Conservation (phyloP, 1,140 invertebrate species). For the Ganaspis sp. region DNA sequence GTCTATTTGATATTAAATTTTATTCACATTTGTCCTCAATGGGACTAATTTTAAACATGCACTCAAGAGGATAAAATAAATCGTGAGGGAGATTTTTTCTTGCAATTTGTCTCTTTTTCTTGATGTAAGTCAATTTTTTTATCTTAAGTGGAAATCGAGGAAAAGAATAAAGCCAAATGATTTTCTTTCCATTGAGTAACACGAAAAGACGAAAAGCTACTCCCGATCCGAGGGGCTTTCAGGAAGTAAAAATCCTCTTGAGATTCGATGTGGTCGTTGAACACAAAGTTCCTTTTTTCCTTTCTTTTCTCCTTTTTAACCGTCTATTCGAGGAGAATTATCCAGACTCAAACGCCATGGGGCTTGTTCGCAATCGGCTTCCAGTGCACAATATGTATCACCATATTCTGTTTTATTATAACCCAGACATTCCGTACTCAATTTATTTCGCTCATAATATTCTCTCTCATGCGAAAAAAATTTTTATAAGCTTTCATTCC, state of each 20-base stretch:
- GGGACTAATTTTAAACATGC: no score
- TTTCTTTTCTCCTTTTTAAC: neutral
- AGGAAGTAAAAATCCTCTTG: constrained; percentile 22
- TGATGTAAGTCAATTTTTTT: neutral
- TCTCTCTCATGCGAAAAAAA: no score
- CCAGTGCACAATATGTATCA: neutral
- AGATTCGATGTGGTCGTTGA: constrained; percentile 12
- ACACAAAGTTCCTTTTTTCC: neutral
- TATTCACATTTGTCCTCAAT: no score
- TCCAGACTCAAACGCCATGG: neutral
- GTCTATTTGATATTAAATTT: no score
- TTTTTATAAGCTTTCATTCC: no score
- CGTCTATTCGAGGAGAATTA: neutral
- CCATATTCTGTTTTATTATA: neutral
- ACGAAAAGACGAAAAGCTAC: neutral
- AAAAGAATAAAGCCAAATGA: neutral
- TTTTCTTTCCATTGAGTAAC: neutral
- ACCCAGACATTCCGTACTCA: no score
- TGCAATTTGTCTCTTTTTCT: neutral
- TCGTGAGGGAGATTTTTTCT: no score
- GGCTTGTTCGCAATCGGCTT: neutral
- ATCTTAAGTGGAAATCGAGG: neutral
- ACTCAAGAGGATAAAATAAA: no score
- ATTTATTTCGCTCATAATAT: no score
- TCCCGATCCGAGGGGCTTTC: constrained; percentile 10